These are phyloP conservation scores for Scaptomyza caliginosa DNA, from an alignment of 2,888 invertebrate genomes.

Conservation along the genomic window DNA sequence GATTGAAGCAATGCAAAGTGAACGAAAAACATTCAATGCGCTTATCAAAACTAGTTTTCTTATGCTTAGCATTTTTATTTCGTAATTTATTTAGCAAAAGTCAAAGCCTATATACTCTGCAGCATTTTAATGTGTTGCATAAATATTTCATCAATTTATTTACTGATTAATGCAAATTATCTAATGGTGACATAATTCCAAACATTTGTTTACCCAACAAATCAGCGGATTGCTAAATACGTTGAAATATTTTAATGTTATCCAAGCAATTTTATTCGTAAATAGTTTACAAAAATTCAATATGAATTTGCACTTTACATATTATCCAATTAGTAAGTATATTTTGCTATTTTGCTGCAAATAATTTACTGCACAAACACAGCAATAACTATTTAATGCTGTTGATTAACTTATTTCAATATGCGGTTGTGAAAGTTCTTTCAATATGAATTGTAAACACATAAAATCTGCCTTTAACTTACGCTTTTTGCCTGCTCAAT, in stretches of 20 bases:
- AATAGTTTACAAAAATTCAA: not conserved
- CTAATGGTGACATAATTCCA: not conserved
- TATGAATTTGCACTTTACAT: not conserved
- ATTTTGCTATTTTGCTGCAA: too few relatives aligned
- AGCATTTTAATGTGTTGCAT: too few relatives aligned
- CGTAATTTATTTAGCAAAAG: not conserved
- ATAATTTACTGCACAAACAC: too few relatives aligned
- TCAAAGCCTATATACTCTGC: not conserved
- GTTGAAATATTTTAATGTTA: not conserved
- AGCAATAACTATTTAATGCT: too few relatives aligned
- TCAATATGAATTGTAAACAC: not conserved
- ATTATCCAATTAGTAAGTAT: too few relatives aligned
- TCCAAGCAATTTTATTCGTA: not conserved
- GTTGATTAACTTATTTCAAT: too few relatives aligned
- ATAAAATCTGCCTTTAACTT: not conserved
- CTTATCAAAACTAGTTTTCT: not conserved
- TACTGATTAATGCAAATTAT: not conserved
- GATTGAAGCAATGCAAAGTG: constrained; percentile 1
- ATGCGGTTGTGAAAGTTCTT: too few relatives aligned
- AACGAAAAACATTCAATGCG: not conserved
- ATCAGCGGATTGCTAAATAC: not conserved
- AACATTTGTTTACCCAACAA: not conserved
- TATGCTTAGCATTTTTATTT: too few relatives aligned
- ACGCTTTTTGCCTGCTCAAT: not conserved
- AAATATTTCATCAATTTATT: not conserved